These are phyloP conservation scores for Colostygia pectinataria DNA, from an alignment of 2,888 invertebrate genomes.

Conservation along the genomic window DNA sequence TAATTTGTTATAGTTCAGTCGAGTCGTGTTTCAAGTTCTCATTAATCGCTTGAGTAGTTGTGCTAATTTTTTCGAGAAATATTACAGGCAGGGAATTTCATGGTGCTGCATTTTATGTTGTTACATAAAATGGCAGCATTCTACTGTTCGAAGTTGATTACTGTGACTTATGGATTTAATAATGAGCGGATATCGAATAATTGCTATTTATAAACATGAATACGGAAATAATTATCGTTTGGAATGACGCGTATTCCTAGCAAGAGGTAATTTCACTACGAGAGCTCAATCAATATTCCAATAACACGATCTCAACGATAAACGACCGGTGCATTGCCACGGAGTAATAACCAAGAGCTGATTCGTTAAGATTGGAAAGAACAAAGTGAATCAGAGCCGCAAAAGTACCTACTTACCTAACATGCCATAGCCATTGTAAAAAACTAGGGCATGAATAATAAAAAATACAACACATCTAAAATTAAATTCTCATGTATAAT, in stretches of 20 bases:
- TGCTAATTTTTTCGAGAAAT: slow-evolving; percentile 75
- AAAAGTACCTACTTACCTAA: no score
- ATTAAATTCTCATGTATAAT: no score
- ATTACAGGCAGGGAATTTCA: slow-evolving; percentile 70
- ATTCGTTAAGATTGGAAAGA: neutral
- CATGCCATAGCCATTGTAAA: no score
- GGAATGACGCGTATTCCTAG: slow-evolving; percentile 7
- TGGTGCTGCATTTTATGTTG: slow-evolving; percentile 64
- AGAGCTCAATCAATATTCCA: slow-evolving; percentile 25
- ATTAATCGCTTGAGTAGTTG: slow-evolving; percentile 78
- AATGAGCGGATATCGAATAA: slow-evolving; percentile 46
- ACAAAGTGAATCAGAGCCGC: no score
- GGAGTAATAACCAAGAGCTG: neutral
- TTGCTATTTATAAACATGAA: slow-evolving; percentile 25
- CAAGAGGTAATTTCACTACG: slow-evolving; percentile 1
- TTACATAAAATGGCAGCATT: slow-evolving; percentile 62
- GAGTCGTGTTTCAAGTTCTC: slow-evolving; percentile 75
- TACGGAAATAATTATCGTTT: slow-evolving; percentile 32
- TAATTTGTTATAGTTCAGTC: slow-evolving; percentile 68
- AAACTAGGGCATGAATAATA: no score
- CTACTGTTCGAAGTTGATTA: slow-evolving; percentile 54
- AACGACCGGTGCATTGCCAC: neutral
- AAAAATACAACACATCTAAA: no score
- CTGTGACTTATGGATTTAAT: slow-evolving; percentile 59
- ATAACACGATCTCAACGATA: slow-evolving; percentile 9